Conservation (phyloP, 2,797 vertebrate species). For the Microctenopoma steveboyesi region DNA sequence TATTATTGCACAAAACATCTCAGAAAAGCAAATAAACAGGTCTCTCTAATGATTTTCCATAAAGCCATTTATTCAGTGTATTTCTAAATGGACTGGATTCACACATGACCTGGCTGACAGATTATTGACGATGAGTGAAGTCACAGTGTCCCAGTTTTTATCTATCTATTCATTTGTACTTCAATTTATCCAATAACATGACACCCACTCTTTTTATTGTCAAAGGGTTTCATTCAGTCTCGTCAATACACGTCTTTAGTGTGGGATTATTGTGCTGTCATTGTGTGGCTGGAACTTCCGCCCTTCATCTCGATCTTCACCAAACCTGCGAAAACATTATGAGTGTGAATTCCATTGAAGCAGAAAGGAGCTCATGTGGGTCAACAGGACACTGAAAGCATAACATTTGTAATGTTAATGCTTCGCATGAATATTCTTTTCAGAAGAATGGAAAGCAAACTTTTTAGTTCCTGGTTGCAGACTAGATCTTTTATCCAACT, state of each 20-base stretch:
- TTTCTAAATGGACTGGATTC: constrained; percentile 41
- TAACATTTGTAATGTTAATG: background rate
- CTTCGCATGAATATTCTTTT: background rate
- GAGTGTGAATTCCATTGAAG: background rate
- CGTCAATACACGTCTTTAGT: constrained; percentile 12
- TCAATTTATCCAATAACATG: constrained; percentile 31
- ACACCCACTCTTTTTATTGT: constrained; percentile 13
- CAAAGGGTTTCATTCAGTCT: constrained; percentile 21
- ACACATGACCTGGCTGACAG: constrained; percentile 29
- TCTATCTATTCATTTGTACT: constrained; percentile 32
- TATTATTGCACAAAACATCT: constrained; percentile 59
- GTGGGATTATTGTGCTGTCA: background rate
- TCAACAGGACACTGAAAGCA: background rate
- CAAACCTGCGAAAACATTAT: background rate
- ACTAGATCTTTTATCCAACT: background rate
- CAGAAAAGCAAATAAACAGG: constrained; percentile 61
- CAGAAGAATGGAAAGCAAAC: background rate
- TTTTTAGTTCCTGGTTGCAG: background rate
- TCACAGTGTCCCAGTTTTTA: constrained; percentile 37
- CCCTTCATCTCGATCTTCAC: background rate
- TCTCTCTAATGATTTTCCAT: constrained; percentile 69
- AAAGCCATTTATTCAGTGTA: constrained; percentile 42
- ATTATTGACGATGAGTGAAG: constrained; percentile 34
- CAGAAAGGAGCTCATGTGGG: background rate
- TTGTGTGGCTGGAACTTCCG: background rate